These are phyloP conservation scores for Podarcis siculus DNA, from an alignment of 2,797 vertebrate species.

Conservation along the genomic window DNA sequence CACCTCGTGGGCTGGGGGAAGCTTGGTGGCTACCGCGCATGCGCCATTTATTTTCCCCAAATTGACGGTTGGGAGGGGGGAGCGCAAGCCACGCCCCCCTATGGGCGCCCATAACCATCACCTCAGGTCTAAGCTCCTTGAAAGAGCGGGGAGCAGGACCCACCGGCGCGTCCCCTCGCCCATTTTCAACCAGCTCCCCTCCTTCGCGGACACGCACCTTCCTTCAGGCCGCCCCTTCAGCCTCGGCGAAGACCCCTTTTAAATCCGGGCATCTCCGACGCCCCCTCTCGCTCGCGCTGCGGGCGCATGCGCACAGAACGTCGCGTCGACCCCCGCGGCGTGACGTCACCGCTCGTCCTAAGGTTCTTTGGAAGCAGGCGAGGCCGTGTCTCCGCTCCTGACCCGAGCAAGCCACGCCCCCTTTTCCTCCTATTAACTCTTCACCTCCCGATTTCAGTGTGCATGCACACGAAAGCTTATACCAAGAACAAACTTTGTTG, in stretches of 20 bases:
- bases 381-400: neutral
- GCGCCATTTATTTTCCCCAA: too few relatives aligned
- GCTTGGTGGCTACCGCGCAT: too few relatives aligned
- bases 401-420: neutral
- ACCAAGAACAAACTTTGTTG: too few relatives aligned
- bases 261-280: neutral
- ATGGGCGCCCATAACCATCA: neutral
- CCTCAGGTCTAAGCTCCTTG: neutral
- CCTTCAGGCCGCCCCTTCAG: neutral
- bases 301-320: neutral
- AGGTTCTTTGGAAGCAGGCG: neutral
- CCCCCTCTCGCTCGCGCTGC: neutral
- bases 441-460: neutral
- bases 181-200: neutral
- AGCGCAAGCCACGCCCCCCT: too few relatives aligned
- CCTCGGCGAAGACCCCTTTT: neutral
- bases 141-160: neutral
- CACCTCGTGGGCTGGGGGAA: too few relatives aligned
- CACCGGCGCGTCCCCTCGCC: accelerated
- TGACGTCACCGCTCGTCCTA: neutral
- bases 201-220: neutral
- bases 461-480: neutral
- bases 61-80: too few relatives aligned
- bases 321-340: neutral
- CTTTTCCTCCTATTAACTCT: neutral